phyloP scores from a whole-genome alignment of 2,797 vertebrate species.

The Mareca strepera region DNA sequence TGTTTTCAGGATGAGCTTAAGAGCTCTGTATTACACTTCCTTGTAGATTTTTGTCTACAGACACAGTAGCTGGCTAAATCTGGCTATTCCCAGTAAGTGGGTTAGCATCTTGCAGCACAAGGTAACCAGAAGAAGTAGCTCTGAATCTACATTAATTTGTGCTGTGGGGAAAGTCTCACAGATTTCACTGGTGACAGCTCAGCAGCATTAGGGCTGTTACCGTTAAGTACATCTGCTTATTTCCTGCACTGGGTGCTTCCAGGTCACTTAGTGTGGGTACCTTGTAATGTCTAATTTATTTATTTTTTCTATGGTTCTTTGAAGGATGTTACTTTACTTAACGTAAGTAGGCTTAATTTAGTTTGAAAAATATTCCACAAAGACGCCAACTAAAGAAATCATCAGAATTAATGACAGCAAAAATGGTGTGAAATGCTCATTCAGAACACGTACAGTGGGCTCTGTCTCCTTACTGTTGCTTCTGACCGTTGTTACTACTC shows the following conservation, averaged over 20 bases:
- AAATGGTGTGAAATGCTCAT: neutral
- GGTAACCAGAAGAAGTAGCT: neutral
- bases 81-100: neutral
- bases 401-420: neutral
- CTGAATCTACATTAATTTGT: neutral
- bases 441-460: neutral
- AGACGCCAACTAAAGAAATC: neutral
- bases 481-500: neutral
- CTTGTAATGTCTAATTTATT: neutral
- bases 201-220: neutral
- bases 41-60: neutral
- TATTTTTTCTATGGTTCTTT: neutral
- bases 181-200: neutral
- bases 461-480: neutral
- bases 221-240: neutral
- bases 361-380: neutral
- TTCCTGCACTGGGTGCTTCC: neutral
- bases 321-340: neutral
- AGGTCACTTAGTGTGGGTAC: neutral
- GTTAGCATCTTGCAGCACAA: neutral
- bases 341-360: neutral
- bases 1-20: neutral
- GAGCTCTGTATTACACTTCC: neutral
- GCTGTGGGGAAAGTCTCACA: neutral
- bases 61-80: neutral